Evolutionary conservation across 2,113 vertebrate species (phyloP).

Genomic region (Dicaeum eximium): DNA sequence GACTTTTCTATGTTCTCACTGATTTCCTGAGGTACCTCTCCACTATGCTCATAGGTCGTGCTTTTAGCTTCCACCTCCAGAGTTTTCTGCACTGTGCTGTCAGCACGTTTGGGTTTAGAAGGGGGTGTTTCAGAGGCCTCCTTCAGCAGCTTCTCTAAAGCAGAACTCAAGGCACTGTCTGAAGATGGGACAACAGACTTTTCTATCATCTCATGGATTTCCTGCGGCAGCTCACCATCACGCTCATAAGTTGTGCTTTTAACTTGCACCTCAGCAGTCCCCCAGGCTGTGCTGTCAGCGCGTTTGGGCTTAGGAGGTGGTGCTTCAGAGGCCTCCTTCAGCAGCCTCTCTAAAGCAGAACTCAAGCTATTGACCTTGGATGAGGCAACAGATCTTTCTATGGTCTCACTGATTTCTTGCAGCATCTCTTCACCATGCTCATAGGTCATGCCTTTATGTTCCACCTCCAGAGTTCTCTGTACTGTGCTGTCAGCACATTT

Average conservation of each 20-base stretch:
- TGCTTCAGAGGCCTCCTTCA: not conserved
- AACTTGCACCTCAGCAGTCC: not conserved
- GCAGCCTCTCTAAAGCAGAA: not conserved
- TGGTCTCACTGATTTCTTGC: not conserved
- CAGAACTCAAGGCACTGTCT: not conserved
- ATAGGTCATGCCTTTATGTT: not conserved
- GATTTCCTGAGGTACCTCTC: not conserved
- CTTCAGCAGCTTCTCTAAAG: not conserved
- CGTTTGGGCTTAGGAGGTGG: not conserved
- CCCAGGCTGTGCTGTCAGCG: fast-evolving
- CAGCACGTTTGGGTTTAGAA: fast-evolving
- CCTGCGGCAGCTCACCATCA: not conserved
- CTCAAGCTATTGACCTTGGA: not conserved
- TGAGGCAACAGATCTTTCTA: not conserved
- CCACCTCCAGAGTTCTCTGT: not conserved
- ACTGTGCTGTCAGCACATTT: fast-evolving
- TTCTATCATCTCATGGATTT: slow-evolving; percentile 7
- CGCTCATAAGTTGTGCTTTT: fast-evolving
- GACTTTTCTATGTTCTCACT: slow-evolving; percentile 10
- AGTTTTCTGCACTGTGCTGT: fast-evolving
- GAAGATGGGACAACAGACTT: not conserved
- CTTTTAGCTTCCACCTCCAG: not conserved
- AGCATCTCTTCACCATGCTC: not conserved
- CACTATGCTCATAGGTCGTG: fast-evolving
- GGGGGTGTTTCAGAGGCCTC: not conserved